Percentiles rank a stretch among this genome's conserved stretches.
phyloP scores from a whole-genome alignment of 2,888 invertebrate genomes.

The Leucophenga montana region DNA sequence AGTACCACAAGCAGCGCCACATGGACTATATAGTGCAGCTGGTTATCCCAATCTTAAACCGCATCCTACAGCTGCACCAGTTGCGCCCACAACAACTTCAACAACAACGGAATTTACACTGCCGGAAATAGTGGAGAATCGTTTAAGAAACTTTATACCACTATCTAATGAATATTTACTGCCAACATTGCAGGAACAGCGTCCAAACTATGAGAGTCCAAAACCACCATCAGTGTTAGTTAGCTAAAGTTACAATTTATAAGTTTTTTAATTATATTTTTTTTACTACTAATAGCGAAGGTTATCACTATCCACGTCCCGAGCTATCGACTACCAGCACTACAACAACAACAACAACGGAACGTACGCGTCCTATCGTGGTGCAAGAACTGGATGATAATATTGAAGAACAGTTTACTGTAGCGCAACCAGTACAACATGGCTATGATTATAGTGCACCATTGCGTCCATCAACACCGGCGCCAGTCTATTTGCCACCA shows the following conservation, averaged over 20 bases:
- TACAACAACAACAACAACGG: slow-evolving; percentile 44
- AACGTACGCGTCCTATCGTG: slow-evolving; percentile 53
- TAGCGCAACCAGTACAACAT: slow-evolving; percentile 27
- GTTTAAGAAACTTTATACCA: slow-evolving; percentile 64
- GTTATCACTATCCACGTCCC: slow-evolving; percentile 59
- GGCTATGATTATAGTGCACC: slow-evolving; percentile 66
- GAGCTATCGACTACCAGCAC: slow-evolving; percentile 38
- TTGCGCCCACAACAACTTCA: slow-evolving; percentile 47
- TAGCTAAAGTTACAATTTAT: background rate
- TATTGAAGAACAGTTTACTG: slow-evolving; percentile 35
- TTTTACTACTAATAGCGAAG: slow-evolving; percentile 43
- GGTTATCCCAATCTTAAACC: slow-evolving; percentile 28
- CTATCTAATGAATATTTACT: slow-evolving; percentile 63
- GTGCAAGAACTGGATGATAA: slow-evolving; percentile 58
- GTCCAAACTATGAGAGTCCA: slow-evolving; percentile 61
- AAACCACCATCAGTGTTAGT: slow-evolving; percentile 40
- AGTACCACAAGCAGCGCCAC: slow-evolving; percentile 22
- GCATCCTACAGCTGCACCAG: slow-evolving; percentile 50
- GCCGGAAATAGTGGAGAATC: slow-evolving; percentile 70
- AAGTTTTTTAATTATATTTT: background rate
- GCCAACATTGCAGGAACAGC: slow-evolving; percentile 58
- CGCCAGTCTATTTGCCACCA: slow-evolving; percentile 57
- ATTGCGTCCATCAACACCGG: slow-evolving; percentile 54
- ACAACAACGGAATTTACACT: slow-evolving; percentile 63
- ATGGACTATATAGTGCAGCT: background rate